Evolutionary conservation across 2,113 vertebrate genomes (phyloP).

Genomic region (Mesocricetus auratus): DNA sequence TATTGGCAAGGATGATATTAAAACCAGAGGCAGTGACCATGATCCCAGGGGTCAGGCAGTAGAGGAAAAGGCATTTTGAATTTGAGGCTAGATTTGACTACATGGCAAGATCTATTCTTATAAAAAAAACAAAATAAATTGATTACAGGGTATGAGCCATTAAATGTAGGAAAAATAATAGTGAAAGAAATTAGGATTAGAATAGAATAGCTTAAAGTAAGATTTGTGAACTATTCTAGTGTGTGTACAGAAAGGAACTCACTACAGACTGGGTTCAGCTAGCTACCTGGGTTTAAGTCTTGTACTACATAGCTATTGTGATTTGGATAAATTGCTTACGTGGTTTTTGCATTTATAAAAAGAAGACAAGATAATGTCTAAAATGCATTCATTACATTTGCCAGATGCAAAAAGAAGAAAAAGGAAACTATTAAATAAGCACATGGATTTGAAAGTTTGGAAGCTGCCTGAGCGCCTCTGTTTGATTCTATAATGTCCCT

Average conservation of each 20-base stretch:
- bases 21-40: neutral
- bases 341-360: neutral
- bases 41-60: neutral
- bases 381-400: neutral
- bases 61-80: neutral
- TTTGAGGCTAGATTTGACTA: neutral
- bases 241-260: neutral
- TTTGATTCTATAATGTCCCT: neutral
- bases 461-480: neutral
- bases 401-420: neutral
- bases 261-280: neutral
- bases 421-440: neutral
- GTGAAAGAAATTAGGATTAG: neutral
- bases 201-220: neutral
- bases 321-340: neutral
- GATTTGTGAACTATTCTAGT: neutral
- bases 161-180: neutral
- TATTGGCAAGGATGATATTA: conserved; percentile 6
- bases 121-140: neutral
- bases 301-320: neutral
- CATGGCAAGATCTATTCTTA: neutral
- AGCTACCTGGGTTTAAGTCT: neutral
- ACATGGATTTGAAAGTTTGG: neutral
- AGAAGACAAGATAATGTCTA: neutral
- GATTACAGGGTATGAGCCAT: neutral